Percentiles rank a stretch among this genome's conserved stretches.
phyloP scores from a whole-genome alignment of 2,888 invertebrate genomes.

The Troides aeacus region DNA sequence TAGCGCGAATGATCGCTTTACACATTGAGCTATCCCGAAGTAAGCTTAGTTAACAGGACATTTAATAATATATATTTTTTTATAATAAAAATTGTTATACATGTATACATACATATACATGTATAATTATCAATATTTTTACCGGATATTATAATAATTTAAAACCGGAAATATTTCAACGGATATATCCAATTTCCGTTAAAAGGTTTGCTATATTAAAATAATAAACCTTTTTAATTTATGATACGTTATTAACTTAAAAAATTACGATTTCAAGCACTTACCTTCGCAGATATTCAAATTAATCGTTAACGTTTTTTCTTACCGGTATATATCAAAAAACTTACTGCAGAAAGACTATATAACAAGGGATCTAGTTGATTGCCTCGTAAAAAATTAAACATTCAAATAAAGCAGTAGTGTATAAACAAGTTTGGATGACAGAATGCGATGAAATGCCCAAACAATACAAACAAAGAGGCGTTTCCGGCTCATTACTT shows the following conservation, averaged over 20 bases:
- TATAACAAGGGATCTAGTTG: slow-evolving; percentile 6
- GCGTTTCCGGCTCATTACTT: slow-evolving; percentile 61
- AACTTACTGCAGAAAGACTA: neutral
- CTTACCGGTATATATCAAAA: neutral
- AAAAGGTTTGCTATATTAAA: no score
- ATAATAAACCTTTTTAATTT: no score
- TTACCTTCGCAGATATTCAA: neutral
- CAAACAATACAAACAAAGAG: slow-evolving; percentile 35
- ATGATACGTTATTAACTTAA: neutral
- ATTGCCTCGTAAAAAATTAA: slow-evolving; percentile 21
- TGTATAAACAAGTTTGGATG: slow-evolving; percentile 27
- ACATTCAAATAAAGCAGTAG: slow-evolving; percentile 2
- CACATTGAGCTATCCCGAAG: no score
- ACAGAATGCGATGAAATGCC: slow-evolving; percentile 13
- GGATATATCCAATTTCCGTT: no score
- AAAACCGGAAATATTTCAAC: no score
- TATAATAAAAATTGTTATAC: no score
- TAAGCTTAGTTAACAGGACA: no score
- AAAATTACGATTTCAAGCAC: neutral
- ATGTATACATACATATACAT: no score
- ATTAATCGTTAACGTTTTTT: neutral
- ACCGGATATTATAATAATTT: no score
- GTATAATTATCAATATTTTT: no score
- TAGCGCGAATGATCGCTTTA: no score
- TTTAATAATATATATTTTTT: no score